Evolutionary conservation across 2,888 invertebrate genomes (phyloP), one percentile per base, ranked within the genome.

Genomic region (Archips xylosteana): DNA sequence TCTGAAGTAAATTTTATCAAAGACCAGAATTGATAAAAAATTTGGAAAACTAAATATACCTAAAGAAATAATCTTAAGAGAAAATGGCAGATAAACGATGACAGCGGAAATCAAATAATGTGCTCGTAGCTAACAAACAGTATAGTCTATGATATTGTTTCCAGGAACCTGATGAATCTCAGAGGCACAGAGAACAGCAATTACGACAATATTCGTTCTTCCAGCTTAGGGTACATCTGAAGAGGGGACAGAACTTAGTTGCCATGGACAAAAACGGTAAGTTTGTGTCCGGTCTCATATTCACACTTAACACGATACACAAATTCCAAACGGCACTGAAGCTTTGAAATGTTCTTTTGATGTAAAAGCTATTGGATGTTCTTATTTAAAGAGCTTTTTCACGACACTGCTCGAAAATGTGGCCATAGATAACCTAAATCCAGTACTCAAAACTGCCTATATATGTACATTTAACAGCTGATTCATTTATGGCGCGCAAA

Each of bases 191-290:
- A 79, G 97, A 97, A 89, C 95, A 96, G 77, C 96, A 96, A 68
- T 92, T 98, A 75, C 95, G 97, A 77, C 97, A 98, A 87, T 97
- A 97, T 94, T 96, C 98, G 69, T 99, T 99, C 95, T 99, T 98
- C 94, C 97, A 98, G 90, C 95, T 99, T 78, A 97, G 98, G 80
- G 95, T 99, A 81, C 97, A 98, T 92, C 95, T 99, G 78, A 97
- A 97, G 85, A 96, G 97, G 85, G 99, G 99, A 78, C 96, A 96
- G 85, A 98, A 98, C 89, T 95, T 99, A 85, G 96, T 98, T 74
- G 97, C 99, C 75, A 98, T 98, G 96, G 99, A 99, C 90, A 97
- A 98, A 92, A 98, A 98, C 92, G 99, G 99, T 98, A 94, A 95
- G 95, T 88, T 68, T 39, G 36, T 36, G 39, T 34, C 51, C n/a